Conservation (phyloP, 2,113 vertebrate genomes). For the Grammomys surdaster region DNA sequence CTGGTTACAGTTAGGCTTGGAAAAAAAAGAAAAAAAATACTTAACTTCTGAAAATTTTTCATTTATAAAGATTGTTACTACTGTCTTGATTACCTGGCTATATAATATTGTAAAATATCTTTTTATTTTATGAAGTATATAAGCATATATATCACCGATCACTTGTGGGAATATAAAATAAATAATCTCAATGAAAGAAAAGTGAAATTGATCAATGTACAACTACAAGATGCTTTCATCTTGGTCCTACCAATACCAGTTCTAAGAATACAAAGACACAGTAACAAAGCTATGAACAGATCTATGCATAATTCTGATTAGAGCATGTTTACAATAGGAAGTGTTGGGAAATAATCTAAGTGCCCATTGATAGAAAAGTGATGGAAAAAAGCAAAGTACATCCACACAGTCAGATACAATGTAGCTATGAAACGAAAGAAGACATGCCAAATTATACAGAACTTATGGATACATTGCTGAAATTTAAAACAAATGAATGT, state of each 20-base stretch:
- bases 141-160: neutral
- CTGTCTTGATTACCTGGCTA: slow-evolving; percentile 15
- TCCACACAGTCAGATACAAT: neutral
- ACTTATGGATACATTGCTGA: slow-evolving; percentile 13
- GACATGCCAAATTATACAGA: neutral
- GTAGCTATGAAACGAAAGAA: neutral
- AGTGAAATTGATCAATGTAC: slow-evolving; percentile 3
- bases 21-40: neutral
- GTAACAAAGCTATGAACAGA: slow-evolving; percentile 25
- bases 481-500: neutral
- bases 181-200: neutral
- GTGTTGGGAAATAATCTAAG: slow-evolving; percentile 12
- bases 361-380: neutral
- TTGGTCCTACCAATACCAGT: slow-evolving; percentile 35
- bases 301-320: neutral
- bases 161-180: slow-evolving; percentile 42
- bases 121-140: slow-evolving; percentile 22
- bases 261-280: slow-evolving; percentile 41
- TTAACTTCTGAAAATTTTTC: slow-evolving; percentile 47
- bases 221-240: slow-evolving; percentile 1
- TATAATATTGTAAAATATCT: slow-evolving; percentile 27
- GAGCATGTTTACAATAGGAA: slow-evolving; percentile 17
- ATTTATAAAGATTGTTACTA: neutral
- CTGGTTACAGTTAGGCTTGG: too few species aligned
- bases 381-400: neutral